Conservation (phyloP, 1,140 invertebrate species). For the Drosophila dunni region DNA sequence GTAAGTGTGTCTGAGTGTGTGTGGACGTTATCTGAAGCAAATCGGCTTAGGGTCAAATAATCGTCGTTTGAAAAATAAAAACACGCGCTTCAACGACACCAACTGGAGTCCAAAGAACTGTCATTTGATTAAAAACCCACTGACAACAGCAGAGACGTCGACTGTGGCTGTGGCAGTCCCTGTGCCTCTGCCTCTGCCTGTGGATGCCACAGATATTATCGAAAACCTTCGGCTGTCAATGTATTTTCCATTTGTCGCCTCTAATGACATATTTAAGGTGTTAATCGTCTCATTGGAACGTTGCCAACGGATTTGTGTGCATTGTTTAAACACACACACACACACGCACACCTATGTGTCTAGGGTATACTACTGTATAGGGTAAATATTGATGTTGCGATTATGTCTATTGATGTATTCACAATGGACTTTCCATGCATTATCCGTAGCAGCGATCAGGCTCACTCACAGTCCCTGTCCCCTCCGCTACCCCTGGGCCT, state of each 20-base stretch:
- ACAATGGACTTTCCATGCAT: conserved; percentile 72
- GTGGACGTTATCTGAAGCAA: conserved; percentile 50
- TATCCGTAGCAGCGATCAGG: conserved; percentile 61
- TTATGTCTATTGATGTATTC: conserved; percentile 73
- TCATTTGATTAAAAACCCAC: conserved; percentile 38
- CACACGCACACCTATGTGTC: conserved; percentile 2
- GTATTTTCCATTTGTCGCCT: conserved; percentile 78
- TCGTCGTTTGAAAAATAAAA: conserved; percentile 78
- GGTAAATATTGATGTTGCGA: conserved; percentile 80
- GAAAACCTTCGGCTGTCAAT: conserved; percentile 64
- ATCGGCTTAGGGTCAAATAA: conserved; percentile 78
- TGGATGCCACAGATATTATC: conserved; percentile 58
- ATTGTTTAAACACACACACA: conserved; percentile 55
- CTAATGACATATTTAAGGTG: conserved; percentile 82
- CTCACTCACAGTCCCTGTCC: conserved; percentile 16
- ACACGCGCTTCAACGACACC: conserved; percentile 78
- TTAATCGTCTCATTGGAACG: conserved; percentile 80
- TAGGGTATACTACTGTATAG: conserved; percentile 4
- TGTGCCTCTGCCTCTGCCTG: conserved; percentile 17
- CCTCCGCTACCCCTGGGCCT: background rate
- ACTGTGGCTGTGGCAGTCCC: background rate
- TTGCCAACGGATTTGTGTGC: conserved; percentile 60
- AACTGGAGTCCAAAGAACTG: conserved; percentile 19
- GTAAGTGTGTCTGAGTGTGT: conserved; percentile 9
- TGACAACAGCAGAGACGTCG: conserved; percentile 15